A percentile compares a stretch with the other conserved stretches of the same genome.
phyloP scores from a whole-genome alignment of 2,113 vertebrate genomes.

The Rhinolophus ferrumequinum region DNA sequence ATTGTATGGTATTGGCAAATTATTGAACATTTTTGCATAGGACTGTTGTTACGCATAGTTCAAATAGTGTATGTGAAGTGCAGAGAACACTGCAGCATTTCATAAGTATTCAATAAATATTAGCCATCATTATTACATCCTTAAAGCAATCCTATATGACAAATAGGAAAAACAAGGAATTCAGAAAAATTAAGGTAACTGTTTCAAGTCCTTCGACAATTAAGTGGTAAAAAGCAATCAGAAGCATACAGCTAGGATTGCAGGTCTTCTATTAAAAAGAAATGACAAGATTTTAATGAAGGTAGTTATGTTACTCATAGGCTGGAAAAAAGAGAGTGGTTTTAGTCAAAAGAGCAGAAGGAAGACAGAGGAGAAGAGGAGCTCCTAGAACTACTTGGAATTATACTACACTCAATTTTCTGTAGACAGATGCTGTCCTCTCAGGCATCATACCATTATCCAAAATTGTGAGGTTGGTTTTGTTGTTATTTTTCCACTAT shows the following conservation, averaged over 20 bases:
- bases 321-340: neutral
- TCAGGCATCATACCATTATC: neutral
- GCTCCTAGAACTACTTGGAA: neutral
- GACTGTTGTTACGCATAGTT: neutral
- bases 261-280: neutral
- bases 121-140: neutral
- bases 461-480: neutral
- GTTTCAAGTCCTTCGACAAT: neutral
- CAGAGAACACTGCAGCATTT: neutral
- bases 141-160: neutral
- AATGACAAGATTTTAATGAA: neutral
- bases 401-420: neutral
- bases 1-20: neutral
- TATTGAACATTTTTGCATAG: neutral
- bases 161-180: neutral
- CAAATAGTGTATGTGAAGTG: neutral
- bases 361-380: neutral
- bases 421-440: neutral
- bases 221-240: neutral
- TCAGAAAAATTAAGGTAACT: neutral
- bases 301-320: neutral
- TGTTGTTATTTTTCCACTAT: neutral
- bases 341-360: neutral
- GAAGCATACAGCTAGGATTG: neutral
- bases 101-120: neutral